A percentile compares a stretch with the other conserved stretches of the same genome.
Conservation (phyloP, 2,113 vertebrate species). For the Colistium nudipinnis region DNA sequence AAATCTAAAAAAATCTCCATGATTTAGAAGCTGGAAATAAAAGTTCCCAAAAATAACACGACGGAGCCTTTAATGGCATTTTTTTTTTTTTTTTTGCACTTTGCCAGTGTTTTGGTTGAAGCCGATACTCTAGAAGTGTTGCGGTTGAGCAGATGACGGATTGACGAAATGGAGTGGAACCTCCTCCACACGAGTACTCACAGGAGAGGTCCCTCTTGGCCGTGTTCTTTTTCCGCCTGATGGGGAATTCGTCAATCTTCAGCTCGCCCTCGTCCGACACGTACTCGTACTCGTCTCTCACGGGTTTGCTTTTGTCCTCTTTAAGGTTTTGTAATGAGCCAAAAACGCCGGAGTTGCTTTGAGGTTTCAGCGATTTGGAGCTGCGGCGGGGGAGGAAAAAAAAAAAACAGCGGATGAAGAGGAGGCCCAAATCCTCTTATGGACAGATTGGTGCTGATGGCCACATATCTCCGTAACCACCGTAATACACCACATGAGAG, state of each 20-base stretch:
- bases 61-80: background rate
- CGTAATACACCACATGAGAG: slow-evolving; percentile 25
- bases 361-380: slow-evolving; percentile 91
- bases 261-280: slow-evolving; percentile 97
- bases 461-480: slow-evolving; percentile 48
- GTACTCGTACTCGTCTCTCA: slow-evolving; percentile 97
- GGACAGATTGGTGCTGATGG: slow-evolving; percentile 43
- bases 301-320: slow-evolving; percentile 93
- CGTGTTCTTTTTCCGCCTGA: slow-evolving; percentile 94
- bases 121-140: background rate
- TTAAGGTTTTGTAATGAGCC: slow-evolving; percentile 96
- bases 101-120: no score
- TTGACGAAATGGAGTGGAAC: slow-evolving; percentile 11
- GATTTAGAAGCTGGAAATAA: no score
- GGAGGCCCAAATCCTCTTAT: no score
- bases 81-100: no score
- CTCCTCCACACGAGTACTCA: slow-evolving; percentile 78
- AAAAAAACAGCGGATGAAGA: no score
- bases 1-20: background rate
- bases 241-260: slow-evolving; percentile 98
- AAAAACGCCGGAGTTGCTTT: slow-evolving; percentile 90
- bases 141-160: background rate
- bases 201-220: slow-evolving; percentile 93
- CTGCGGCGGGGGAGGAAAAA: slow-evolving; percentile 78
- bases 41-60: background rate